Base-by-base conservation (phyloP, 2,113 vertebrate genomes). In the Pangasianodon gigas region DNA sequence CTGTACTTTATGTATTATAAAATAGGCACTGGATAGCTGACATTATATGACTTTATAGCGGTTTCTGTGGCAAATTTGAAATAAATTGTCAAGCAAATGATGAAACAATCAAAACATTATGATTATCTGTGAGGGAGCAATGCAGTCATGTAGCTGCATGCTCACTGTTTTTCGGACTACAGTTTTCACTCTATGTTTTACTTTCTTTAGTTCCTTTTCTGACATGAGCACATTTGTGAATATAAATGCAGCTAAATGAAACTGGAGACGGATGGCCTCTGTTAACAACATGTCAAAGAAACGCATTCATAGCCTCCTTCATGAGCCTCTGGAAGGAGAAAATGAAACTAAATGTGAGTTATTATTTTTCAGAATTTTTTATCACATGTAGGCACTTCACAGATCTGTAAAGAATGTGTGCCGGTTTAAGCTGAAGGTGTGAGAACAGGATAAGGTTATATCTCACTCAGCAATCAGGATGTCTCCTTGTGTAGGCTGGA, bases 81-180 rank as follows among this genome's bases (percentile, higher is more conserved):
- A 65, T 44, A 77, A 37, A 37, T 37, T 37, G 74, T 81, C 51
- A n/a, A n/a, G 29, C 79, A 81, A 79, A 79, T 79, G 44, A 79
- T 79, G 44, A 79, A 83, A 54, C 54, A 84, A 9, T 77, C 67
- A 65, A 81, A 51, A n/a, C 48, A 81, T 52, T n/a, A n/a, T 81
- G 79, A 52, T 51, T 54, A 32, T 81, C 79, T 6, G 5, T 81
- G 48, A 54, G 4, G 48, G 29, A 52, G 79, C 48, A 46, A 10
- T 46, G 21, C 44, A 6, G 21, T n/a, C 26, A 4, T 81, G 79
- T 81, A 52, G 37, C 41, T 74, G 69, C 32, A 37, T 41, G 69
- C 6, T 37, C 32, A 41, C 69, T 41, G n/a, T 26, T 71, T 71
- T 69, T n/a, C 13, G 16, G 65, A 69, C 65, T 2, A 18, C 2